A percentile compares a stretch with the other conserved stretches of the same genome.
These are phyloP conservation scores for Hydropsyche tenuis DNA, from an alignment of 1,140 invertebrate genomes.

Conservation along the genomic window DNA sequence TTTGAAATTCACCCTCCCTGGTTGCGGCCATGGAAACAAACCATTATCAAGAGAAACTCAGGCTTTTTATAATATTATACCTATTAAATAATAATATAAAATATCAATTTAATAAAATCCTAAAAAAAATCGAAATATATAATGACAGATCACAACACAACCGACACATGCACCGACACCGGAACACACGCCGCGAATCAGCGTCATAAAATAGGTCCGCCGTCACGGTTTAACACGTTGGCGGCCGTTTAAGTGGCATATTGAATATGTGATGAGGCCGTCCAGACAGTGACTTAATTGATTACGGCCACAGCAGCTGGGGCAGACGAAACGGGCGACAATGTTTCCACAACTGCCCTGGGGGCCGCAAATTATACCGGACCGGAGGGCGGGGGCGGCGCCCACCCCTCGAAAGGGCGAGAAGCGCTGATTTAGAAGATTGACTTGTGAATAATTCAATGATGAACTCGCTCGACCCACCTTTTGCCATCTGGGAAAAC, in stretches of 20 bases:
- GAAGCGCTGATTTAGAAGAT: constrained; percentile 35
- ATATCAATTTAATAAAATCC: no score
- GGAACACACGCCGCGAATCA: no score
- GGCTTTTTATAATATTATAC: no score
- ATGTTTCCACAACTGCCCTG: constrained; percentile 4
- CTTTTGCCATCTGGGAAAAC: constrained; percentile 11
- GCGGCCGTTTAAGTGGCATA: constrained; percentile 20
- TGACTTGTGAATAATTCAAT: constrained; percentile 39
- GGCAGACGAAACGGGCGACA: constrained; percentile 5
- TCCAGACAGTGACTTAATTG: constrained; percentile 21
- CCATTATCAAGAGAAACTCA: no score
- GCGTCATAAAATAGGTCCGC: background rate
- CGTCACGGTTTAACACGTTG: constrained; percentile 3
- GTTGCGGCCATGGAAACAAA: no score
- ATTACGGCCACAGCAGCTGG: constrained; percentile 1
- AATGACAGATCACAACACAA: no score
- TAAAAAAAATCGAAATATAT: no score
- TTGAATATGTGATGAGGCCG: constrained; percentile 25
- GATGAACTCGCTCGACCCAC: constrained; percentile 23
- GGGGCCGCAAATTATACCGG: background rate
- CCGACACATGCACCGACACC: no score
- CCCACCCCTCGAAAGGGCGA: background rate
- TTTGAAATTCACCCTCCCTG: no score
- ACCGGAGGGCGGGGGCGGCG: background rate
- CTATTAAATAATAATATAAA: no score